A percentile compares a stretch with the other conserved stretches of the same genome.
Evolutionary conservation across 2,888 invertebrate species (phyloP).

Genomic region (Parnassius glacialis): DNA sequence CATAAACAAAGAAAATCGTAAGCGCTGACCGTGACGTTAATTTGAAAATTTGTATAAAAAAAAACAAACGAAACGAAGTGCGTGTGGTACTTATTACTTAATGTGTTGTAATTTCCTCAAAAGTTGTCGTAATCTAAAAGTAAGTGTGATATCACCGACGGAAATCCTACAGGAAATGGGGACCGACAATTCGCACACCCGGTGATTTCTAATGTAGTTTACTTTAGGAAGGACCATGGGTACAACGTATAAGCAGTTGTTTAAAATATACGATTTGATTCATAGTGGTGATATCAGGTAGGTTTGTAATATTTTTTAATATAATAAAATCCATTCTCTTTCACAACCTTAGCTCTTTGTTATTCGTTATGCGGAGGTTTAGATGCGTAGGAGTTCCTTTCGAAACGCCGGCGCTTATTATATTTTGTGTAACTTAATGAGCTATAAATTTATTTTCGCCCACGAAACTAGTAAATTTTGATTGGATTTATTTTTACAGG

Average conservation of each 20-base stretch:
- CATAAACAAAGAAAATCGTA: constrained; percentile 54
- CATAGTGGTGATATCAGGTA: constrained; percentile 83
- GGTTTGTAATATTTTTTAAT: constrained; percentile 28
- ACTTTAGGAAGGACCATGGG: constrained; percentile 60
- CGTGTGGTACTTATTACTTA: neutral
- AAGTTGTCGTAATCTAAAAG: constrained; percentile 37
- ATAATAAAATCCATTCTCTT: constrained; percentile 11
- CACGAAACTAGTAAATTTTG: constrained; percentile 7
- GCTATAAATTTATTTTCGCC: constrained; percentile 1
- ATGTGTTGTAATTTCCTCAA: neutral
- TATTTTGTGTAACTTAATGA: constrained; percentile 18
- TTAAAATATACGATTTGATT: constrained; percentile 83
- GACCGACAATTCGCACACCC: constrained; percentile 52
- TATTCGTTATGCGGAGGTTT: neutral
- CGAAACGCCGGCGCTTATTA: constrained; percentile 7
- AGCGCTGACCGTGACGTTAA: constrained; percentile 55
- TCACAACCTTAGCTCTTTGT: constrained; percentile 8
- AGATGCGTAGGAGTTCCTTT: constrained; percentile 22
- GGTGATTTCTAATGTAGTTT: constrained; percentile 49
- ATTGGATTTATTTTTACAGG: constrained; percentile 52
- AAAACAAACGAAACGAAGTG: constrained; percentile 52
- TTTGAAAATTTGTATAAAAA: constrained; percentile 49
- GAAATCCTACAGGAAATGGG: constrained; percentile 70
- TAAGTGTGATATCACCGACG: constrained; percentile 50
- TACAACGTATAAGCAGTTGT: constrained; percentile 64